These are phyloP conservation scores for Asarcornis scutulata DNA, from an alignment of 2,113 vertebrate species.

Conservation along the genomic window DNA sequence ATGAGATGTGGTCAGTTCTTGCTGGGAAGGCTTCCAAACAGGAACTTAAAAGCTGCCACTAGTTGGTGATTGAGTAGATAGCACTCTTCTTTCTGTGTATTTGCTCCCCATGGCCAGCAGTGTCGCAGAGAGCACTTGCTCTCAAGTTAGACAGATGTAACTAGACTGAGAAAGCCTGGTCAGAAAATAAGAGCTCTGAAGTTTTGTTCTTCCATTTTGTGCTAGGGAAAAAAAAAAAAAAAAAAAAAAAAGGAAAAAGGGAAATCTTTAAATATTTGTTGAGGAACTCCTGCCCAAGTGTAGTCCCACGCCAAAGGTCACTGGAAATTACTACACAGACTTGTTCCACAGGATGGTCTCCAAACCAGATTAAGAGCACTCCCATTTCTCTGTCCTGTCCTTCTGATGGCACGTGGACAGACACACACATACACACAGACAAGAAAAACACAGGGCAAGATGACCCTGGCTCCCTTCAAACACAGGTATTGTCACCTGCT, in stretches of 20 bases:
- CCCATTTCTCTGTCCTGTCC: not conserved
- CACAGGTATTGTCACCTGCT: not conserved
- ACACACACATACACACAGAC: fast-evolving
- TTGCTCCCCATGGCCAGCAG: not conserved
- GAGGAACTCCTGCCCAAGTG: not conserved
- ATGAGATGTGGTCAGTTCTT: not conserved
- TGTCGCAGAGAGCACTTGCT: not conserved
- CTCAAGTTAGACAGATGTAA: not conserved
- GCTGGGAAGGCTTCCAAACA: not conserved
- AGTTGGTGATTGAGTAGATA: not conserved
- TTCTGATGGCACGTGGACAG: not conserved
- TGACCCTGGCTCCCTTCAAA: not conserved
- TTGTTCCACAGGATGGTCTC: not conserved
- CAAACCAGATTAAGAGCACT: not conserved
- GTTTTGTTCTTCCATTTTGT: not conserved
- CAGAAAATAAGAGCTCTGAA: not conserved
- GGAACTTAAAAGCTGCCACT: not conserved
- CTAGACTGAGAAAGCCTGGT: not conserved
- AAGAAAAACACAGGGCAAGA: not conserved
- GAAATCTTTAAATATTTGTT: not conserved
- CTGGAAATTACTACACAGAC: not conserved
- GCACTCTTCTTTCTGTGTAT: not conserved
- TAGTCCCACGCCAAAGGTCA: not conserved
- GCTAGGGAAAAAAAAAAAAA: not conserved
- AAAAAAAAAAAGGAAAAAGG: not conserved